Conservation (phyloP, 1,140 invertebrate species). For the Cepaea nemoralis region DNA sequence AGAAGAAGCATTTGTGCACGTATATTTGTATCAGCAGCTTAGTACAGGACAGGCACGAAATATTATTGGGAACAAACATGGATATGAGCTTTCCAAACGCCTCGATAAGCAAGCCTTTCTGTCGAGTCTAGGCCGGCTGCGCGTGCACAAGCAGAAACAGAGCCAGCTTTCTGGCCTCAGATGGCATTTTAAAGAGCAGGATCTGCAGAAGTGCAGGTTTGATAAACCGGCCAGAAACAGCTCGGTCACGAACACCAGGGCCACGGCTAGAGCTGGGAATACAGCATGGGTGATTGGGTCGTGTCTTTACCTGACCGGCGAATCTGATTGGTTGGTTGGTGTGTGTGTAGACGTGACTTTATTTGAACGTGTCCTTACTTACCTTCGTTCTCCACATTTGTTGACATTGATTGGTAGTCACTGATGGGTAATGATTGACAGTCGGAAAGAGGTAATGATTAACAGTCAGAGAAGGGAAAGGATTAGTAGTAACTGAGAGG, state of each 20-base stretch:
- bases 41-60: no score
- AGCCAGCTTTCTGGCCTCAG: no score
- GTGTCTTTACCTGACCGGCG: neutral
- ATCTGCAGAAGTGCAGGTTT: neutral
- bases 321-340: neutral
- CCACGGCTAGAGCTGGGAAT: constrained; percentile 15
- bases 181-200: neutral
- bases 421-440: no score
- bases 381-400: neutral
- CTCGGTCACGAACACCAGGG: constrained; percentile 3
- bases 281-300: neutral
- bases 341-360: neutral
- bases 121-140: neutral
- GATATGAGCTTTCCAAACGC: neutral
- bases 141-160: no score
- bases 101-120: neutral
- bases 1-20: no score
- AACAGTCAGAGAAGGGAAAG: no score
- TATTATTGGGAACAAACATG: no score
- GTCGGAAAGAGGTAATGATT: no score
- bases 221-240: neutral
- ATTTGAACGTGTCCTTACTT: neutral
- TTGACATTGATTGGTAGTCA: no score
- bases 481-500: no score
- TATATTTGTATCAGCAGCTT: no score